Evolutionary conservation across 2,113 vertebrate genomes (phyloP), one percentile per base, ranked within the genome.

Genomic region (Tachysurus fulvidraco): DNA sequence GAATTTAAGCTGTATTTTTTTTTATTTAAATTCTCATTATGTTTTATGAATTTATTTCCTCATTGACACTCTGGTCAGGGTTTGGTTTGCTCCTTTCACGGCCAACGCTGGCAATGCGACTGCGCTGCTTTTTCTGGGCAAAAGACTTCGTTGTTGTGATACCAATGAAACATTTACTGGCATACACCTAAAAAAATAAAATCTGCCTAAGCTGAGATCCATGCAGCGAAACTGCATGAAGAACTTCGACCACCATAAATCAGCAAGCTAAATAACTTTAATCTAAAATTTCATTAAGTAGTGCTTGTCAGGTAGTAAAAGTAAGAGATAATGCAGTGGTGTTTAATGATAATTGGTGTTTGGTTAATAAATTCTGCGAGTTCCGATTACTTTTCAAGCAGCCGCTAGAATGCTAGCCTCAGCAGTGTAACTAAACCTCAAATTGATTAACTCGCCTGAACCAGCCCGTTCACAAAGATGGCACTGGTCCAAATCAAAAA

Each of bases 391-490:
- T 97, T 97, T 84, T 97, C 95, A 96, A 97, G 97, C 97, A 96
- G 96, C 97, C 96, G 97, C 96, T 96, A 97, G 96, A 97, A 97
- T 97, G 97, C 97, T 97, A 97, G 96, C 96, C 97, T 99, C 97
- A 98, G 98, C 97, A 99, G 97, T 98, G 98, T 98, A 98, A 99
- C 97, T 99, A 99, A 99, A 98, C 97, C 98, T 99, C 98, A 98
- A 98, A 99, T 99, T 99, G 98, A 99, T 99, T 99, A 99, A 99
- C 97, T 99, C 96, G 97, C 98, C 96, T 97, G 97, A 98, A 98
- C 96, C 97, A 97, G 97, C 95, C 86, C 97, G 95, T 96, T 97
- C 97, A 99, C 97, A 99, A 99, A 98, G 98, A 99, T 99, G 98
- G 98, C 98, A 98, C 94, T 91, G 94, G 96, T 99, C 97, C 98